Percentiles rank a stretch among this genome's conserved stretches.
Conservation (phyloP, 2,888 invertebrate genomes). For the Drepanosiphum platanoidis region DNA sequence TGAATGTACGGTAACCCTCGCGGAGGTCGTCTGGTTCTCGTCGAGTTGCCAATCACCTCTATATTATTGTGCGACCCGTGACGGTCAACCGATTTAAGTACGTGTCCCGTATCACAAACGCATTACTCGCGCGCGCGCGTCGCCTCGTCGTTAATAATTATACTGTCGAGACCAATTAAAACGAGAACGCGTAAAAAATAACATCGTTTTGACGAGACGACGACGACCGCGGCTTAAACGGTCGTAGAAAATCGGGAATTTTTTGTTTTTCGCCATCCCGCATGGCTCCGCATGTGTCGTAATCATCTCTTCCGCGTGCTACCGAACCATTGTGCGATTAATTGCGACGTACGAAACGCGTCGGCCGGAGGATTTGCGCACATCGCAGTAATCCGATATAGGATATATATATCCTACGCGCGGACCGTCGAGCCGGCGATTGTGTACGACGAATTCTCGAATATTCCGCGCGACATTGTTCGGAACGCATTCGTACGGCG, state of each 20-base stretch:
- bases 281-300: no score
- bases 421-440: no score
- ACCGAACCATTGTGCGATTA: no score
- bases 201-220: neutral
- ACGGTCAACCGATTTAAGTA: conserved; percentile 25
- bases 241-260: neutral
- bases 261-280: neutral
- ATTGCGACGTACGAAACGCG: no score
- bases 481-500: no score
- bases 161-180: neutral
- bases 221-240: no score
- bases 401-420: no score
- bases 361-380: no score
- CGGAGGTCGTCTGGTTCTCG: conserved; percentile 31
- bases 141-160: neutral
- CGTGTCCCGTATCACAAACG: neutral
- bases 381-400: no score
- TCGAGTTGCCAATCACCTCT: neutral
- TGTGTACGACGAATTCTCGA: no score
- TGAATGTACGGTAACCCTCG: neutral
- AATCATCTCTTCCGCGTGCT: no score
- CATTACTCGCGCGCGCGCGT: neutral
- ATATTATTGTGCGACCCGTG: neutral
- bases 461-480: no score
- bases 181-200: neutral